phyloP scores from a whole-genome alignment of 2,888 invertebrate genomes.

The Nemurella pictetii region DNA sequence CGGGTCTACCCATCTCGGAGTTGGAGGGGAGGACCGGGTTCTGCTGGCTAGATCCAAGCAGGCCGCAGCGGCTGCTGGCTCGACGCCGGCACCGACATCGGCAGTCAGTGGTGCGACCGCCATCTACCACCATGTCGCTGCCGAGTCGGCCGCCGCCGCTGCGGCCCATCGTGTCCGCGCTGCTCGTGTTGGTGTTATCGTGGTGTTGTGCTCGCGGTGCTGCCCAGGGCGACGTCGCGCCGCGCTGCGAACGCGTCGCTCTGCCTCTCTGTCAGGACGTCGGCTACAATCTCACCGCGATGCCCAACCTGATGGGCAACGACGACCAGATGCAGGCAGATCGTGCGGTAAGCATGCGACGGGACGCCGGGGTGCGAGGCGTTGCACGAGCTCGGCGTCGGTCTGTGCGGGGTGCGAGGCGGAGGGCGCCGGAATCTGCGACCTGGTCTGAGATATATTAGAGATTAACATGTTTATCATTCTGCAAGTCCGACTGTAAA shows the following conservation, averaged over 20 bases:
- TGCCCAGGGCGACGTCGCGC: background rate
- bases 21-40: background rate
- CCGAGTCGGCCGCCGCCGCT: background rate
- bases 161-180: background rate
- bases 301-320: constrained; percentile 86
- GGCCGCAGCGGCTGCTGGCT: background rate
- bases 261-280: constrained; percentile 80
- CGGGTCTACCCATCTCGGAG: background rate
- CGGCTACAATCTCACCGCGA: constrained; percentile 82
- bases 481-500: too few species aligned
- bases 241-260: constrained; percentile 76
- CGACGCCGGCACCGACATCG: background rate
- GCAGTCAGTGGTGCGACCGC: background rate
- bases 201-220: constrained; percentile 5
- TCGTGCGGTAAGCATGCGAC: constrained; percentile 73
- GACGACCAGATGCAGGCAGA: constrained; percentile 79
- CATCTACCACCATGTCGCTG: background rate
- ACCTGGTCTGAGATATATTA: too few species aligned
- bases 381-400: too few species aligned
- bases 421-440: too few species aligned
- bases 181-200: constrained; percentile 8
- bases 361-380: too few species aligned
- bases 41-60: background rate
- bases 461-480: too few species aligned
- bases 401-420: too few species aligned